Base-by-base conservation (phyloP, 2,797 vertebrate genomes). In the Lacerta agilis region DNA sequence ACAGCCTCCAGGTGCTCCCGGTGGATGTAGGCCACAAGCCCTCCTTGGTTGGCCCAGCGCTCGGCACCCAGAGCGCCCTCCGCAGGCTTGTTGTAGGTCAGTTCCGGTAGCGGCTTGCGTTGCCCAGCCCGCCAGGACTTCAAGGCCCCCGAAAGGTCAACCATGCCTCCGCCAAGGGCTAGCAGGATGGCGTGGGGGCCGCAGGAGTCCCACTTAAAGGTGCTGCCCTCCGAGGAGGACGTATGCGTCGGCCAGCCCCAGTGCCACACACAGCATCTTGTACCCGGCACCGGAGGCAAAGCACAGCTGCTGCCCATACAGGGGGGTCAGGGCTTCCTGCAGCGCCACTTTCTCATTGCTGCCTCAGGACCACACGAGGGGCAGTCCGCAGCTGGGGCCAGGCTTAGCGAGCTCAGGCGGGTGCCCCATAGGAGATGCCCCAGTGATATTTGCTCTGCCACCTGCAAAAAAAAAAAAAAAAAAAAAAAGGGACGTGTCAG, bases 191-290 rank as follows among this genome's bases (percentile, higher is more conserved):
- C 97, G 2, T 98, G 98, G 38, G 97, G 98, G 3, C 95, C 97
- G 0, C 98, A 98, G 1, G 97, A 96, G 90, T 98, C 98, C 97
- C 98, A 98, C 86, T 98, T 97, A 36, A 97, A 98, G 86, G 97
- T 97, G 95, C 96, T 98, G 33, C 97, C 96, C 90, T 97, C 97
- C 0, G 98, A 98, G 58, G 58, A 98, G 96, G 77, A 98, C 90
- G 3, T 97, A 97, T 78, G 95, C 90, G 1, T 98, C 97, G 0
- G 96, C 97, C 85, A 97, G 94, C 79, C 97, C 97, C 94, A 97
- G 96, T 67, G 97, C 97, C 79, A 98, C 96, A 0, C 97, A 98
- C 45, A 98, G 95, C 95, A 98, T 95, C 94, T 98, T 98, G 95
- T 97, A 98, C 8, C 98, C 97, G 0, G 97, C 97, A 0, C 98